These are phyloP conservation scores for Aplysia californica DNA, from an alignment of 1,140 invertebrate genomes.

Conservation along the genomic window DNA sequence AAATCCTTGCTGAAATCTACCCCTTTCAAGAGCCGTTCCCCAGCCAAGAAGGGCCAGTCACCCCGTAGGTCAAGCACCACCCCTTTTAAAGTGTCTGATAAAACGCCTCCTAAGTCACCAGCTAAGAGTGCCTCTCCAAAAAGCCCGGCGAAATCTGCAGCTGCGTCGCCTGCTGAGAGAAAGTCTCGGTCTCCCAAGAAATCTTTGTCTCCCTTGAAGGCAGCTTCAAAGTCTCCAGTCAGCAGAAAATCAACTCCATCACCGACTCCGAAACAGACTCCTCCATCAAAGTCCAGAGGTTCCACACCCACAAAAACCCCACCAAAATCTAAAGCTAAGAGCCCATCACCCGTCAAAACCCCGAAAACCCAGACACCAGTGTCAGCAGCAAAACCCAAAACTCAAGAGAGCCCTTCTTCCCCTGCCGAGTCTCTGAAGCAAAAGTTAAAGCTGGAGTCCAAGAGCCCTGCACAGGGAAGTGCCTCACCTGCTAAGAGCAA, in stretches of 20 bases:
- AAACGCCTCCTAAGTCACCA: no score
- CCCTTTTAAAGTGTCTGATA: no score
- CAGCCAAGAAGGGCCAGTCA: no score
- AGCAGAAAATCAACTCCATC: not conserved
- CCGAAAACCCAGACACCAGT: not conserved
- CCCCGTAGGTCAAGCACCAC: no score
- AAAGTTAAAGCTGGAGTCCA: no score
- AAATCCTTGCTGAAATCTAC: conserved; percentile 23
- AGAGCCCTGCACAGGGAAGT: no score
- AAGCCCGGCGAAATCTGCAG: conserved; percentile 9
- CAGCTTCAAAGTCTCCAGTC: conserved; percentile 23
- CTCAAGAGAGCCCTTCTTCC: no score
- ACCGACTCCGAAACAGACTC: not conserved
- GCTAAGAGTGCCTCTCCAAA: no score
- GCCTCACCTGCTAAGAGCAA: conserved; percentile 20
- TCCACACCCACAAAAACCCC: not conserved
- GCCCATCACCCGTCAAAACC: not conserved
- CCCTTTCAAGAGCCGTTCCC: no score
- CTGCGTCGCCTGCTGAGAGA: not conserved
- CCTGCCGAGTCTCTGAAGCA: no score
- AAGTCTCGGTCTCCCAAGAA: not conserved
- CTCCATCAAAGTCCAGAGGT: not conserved
- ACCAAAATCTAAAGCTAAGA: not conserved
- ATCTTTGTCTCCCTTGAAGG: not conserved
- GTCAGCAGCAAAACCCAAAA: no score